phyloP scores from a whole-genome alignment of 2,113 vertebrate species.

The Ciconia boyciana region DNA sequence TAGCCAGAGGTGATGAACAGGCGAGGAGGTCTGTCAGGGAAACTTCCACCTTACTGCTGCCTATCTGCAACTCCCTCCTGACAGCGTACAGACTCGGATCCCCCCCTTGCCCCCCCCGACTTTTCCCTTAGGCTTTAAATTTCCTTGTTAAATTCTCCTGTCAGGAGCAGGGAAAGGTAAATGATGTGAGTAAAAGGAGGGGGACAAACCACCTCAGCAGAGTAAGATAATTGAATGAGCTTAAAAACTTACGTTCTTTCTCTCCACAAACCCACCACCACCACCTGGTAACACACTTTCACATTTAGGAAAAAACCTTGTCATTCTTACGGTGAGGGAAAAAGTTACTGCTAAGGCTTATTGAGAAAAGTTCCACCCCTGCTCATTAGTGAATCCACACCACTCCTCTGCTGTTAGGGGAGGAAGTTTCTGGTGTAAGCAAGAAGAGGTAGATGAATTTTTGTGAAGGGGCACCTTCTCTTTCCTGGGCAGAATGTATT shows the following conservation, averaged over 20 bases:
- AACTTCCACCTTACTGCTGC: slow-evolving; percentile 67
- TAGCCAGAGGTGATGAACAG: slow-evolving; percentile 83
- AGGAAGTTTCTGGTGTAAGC: neutral
- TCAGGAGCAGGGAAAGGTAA: neutral
- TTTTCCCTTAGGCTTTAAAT: neutral
- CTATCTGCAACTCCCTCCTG: slow-evolving; percentile 51
- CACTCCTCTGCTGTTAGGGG: neutral
- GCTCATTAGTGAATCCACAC: neutral
- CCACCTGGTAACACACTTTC: neutral
- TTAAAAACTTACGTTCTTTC: neutral
- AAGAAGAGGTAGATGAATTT: neutral
- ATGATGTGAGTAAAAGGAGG: neutral
- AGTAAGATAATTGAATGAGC: neutral
- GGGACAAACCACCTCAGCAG: neutral
- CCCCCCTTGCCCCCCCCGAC: neutral
- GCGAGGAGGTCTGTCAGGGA: slow-evolving; percentile 71
- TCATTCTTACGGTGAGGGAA: neutral
- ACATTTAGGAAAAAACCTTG: neutral
- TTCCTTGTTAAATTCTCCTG: neutral
- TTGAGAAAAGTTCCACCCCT: neutral
- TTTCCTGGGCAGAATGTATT: neutral
- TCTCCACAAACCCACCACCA: neutral
- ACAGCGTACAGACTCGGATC: neutral
- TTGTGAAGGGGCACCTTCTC: neutral
- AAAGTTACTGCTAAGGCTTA: neutral